phyloP scores from a whole-genome alignment of 2,888 invertebrate genomes.

The Slavum lentiscoides region DNA sequence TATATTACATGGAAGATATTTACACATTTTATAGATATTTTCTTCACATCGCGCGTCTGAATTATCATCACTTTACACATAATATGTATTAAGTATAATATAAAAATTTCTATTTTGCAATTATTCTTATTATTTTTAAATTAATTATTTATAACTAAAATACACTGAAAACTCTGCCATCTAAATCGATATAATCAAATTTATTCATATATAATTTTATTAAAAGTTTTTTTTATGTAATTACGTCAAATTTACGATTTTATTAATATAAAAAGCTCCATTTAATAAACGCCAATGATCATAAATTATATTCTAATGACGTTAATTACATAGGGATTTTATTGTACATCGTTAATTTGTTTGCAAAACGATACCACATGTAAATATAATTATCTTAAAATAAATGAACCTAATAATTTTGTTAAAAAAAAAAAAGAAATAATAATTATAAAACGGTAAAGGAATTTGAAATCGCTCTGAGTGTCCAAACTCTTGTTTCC shows the following conservation, averaged over 20 bases:
- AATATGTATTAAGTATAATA: too few species aligned
- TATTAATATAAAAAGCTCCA: neutral
- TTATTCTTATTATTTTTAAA: too few species aligned
- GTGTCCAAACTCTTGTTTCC: constrained; percentile 3
- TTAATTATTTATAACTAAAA: too few species aligned
- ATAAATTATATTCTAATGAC: neutral
- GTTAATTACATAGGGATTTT: neutral
- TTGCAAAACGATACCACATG: neutral
- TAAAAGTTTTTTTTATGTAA: neutral
- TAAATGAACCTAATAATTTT: neutral
- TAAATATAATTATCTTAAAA: neutral
- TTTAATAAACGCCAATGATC: neutral
- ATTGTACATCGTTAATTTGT: neutral
- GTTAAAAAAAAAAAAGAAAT: neutral
- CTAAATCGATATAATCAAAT: too few species aligned
- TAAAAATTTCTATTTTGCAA: too few species aligned
- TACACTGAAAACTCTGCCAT: too few species aligned
- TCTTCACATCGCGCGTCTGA: too few species aligned
- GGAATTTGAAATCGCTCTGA: neutral
- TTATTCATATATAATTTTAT: too few species aligned
- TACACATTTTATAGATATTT: too few species aligned
- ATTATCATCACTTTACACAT: too few species aligned
- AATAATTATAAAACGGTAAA: neutral
- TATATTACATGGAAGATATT: too few species aligned
- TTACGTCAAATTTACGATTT: neutral